Evolutionary conservation across 2,888 invertebrate species (phyloP), one percentile per base, ranked within the genome.

Genomic region (Cephus runcator): DNA sequence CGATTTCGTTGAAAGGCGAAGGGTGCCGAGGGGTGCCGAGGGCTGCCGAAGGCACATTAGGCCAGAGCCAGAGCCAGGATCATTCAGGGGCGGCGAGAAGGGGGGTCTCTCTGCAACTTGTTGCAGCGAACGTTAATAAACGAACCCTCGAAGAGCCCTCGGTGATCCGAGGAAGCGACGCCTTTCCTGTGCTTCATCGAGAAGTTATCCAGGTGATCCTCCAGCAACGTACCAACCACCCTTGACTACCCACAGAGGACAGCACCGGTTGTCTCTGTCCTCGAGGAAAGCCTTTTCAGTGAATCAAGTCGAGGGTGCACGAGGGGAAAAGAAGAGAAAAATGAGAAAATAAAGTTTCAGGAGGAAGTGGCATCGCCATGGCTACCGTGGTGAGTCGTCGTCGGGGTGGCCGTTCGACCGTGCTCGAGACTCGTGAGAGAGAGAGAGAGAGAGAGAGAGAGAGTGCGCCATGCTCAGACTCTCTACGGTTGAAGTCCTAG

Each of bases 71-170:
- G 23, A 56, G 56, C 56, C 23, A 56, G 56, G 23, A 56, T 23
- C 56, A 23, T 56, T 23, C 23, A 56, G 56, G 2, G 23, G 56
- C 56, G 56, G 40, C 4, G 2, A 56, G 9, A 56, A 23, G 40
- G 23, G 40, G 23, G 56, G 34, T 11, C 11, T 1, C 34, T 83
- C 87, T 86, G 88, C 90, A 90, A 90, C 90, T 90, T 90, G 90
- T 90, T 90, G 90, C 90, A 83, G 88, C 82, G 82, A 23, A 85
- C 87, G 86, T 85, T 88, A 88, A 89, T 88, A 88, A 89, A 89
- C 88, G 88, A 88, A 88, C 87, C 86, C 85, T 86, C 86, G 83
- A 88, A 85, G 83, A 86, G 83, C 81, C 86, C 81, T 83, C 82
- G 85, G 79, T 71, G 33, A 77, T 33, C 36, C 12, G 74, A 74